Base-by-base conservation (phyloP, 1,140 invertebrate genomes). In the Euura saliciscinereae region DNA sequence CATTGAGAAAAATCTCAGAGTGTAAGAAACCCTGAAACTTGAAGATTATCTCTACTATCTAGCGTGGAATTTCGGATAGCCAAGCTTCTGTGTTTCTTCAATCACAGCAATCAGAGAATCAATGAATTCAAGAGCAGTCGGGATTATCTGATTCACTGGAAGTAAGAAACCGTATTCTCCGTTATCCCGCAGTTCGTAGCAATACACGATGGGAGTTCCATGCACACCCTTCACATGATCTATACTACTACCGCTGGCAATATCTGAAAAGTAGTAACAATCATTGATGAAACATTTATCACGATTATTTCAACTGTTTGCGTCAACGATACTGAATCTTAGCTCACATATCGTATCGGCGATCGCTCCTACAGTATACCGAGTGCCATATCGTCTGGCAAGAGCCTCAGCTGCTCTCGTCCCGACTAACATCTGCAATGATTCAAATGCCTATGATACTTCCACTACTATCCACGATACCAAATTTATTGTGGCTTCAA, bases 301-400 rank as follows among this genome's bases (percentile, higher is more conserved):
- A 28, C 28, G 28, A 28, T 28, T 28, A 28, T 28, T 28, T 28
- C 1, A 28, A 59, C 2, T 59, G 8, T 6, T 11, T 59, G 51
- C 10, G 13, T 59, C 13, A 59, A 59, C 28, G 51, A n/a, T 59
- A 59, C 3, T 8, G 3, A 3, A 6, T 59, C 3, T 67, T 8
- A 8, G 51, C 51, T 59, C 13, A 89, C 88, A 88, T 66, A 88
- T 82, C 13, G 84, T 77, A 45, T 88, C 84, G 43, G 82, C 84
- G 73, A 87, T 86, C 72, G 83, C 82, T 78, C 86, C 89, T 43
- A 89, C 85, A 5, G 86, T 87, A 74, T 91, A 92, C 65, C 88
- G 86, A 0, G 90, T 91, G 66, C 90, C 90, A 76, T 89, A 91
- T 68, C 90, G 82, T 43, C 87, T 83, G 4, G 86, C 84, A 28